These are phyloP conservation scores for Oncorhynchus clarkii DNA, from an alignment of 2,113 vertebrate species.

Conservation along the genomic window DNA sequence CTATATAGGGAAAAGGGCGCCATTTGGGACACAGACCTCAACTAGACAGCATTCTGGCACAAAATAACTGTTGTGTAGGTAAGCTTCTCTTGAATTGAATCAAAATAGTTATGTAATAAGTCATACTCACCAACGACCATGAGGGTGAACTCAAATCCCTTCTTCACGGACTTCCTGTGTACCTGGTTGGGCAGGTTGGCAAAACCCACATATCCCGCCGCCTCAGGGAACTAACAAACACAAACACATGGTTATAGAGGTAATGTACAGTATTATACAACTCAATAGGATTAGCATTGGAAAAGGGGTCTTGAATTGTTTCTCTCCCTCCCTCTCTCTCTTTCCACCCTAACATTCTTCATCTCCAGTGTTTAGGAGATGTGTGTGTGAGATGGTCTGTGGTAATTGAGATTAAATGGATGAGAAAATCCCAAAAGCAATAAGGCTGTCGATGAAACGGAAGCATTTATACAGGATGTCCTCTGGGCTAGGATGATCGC, in stretches of 20 bases:
- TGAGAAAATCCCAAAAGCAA: slow-evolving; percentile 32
- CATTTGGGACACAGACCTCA: background rate
- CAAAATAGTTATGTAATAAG: background rate
- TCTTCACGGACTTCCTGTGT: slow-evolving; percentile 90
- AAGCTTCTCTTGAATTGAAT: background rate
- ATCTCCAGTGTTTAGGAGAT: background rate
- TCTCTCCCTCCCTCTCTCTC: background rate
- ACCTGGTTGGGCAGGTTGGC: slow-evolving; percentile 89
- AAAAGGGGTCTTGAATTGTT: background rate
- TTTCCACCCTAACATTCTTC: background rate
- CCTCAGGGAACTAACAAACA: slow-evolving; percentile 77
- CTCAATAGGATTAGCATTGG: background rate
- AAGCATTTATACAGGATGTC: slow-evolving; percentile 60
- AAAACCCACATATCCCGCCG: slow-evolving; percentile 81
- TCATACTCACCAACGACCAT: slow-evolving; percentile 82
- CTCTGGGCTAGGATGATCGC: slow-evolving; percentile 30
- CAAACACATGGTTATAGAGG: background rate
- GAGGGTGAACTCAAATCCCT: slow-evolving; percentile 86
- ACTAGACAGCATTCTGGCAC: background rate
- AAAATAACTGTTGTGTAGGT: background rate
- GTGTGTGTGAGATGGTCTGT: slow-evolving; percentile 25
- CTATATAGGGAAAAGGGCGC: background rate
- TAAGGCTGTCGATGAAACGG: slow-evolving; percentile 40
- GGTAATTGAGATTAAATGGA: background rate
- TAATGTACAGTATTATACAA: background rate